A percentile compares a stretch with the other conserved stretches of the same genome.
phyloP scores from a whole-genome alignment of 2,797 vertebrate genomes.

The Sebastes jordani region DNA sequence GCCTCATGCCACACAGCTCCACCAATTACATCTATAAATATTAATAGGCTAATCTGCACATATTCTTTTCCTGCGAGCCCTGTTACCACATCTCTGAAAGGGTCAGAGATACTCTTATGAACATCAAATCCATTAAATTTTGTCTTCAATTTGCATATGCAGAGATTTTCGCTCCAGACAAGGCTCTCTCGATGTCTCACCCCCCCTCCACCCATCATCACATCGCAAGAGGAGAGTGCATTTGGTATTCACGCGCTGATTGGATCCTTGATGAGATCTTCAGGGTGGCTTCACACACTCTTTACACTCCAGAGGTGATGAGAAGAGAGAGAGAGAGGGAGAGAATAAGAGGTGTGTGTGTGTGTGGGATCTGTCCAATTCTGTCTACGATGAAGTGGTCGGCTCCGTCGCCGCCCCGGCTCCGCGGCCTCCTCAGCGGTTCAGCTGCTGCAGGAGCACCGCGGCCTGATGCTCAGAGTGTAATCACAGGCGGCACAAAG shows the following conservation, averaged over 20 bases:
- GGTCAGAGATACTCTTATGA: slow-evolving; percentile 62
- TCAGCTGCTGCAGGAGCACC: slow-evolving; percentile 55
- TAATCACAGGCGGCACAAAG: slow-evolving; percentile 88
- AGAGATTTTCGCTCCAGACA: slow-evolving; percentile 65
- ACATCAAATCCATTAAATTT: slow-evolving; percentile 72
- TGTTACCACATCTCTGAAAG: slow-evolving; percentile 26
- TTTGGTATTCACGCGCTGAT: slow-evolving; percentile 79
- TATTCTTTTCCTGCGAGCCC: slow-evolving; percentile 44
- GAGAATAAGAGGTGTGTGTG: slow-evolving; percentile 28
- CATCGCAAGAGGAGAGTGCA: slow-evolving; percentile 60
- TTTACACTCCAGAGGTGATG: slow-evolving; percentile 77
- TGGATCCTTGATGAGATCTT: slow-evolving; percentile 85
- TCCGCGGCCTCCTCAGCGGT: slow-evolving; percentile 28
- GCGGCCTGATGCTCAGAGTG: slow-evolving; percentile 81
- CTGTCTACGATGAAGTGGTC: slow-evolving; percentile 90
- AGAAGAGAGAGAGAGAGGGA: slow-evolving; percentile 37
- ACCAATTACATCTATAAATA: slow-evolving; percentile 70
- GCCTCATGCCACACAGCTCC: slow-evolving; percentile 22
- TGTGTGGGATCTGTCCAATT: slow-evolving; percentile 78
- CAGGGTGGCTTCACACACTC: slow-evolving; percentile 78
- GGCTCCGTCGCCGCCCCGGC: slow-evolving; percentile 52
- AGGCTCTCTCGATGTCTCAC: slow-evolving; percentile 19
- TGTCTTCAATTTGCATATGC: slow-evolving; percentile 88
- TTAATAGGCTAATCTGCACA: slow-evolving; percentile 64
- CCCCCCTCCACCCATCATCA: slow-evolving; percentile 40